Evolutionary conservation across 2,797 vertebrate species (phyloP), one percentile per base, ranked within the genome.

Genomic region (Syngnathus acus): DNA sequence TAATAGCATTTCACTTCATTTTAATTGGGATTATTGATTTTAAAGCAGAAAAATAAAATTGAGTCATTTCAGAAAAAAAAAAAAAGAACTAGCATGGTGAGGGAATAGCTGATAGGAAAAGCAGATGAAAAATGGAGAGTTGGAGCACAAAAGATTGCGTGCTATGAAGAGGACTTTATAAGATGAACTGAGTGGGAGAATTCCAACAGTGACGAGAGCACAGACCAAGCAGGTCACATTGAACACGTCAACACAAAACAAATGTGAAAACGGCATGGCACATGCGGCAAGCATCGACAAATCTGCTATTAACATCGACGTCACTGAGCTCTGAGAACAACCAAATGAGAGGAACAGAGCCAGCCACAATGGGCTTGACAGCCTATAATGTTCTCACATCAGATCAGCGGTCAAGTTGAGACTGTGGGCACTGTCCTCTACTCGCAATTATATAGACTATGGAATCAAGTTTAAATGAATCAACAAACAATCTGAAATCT

Each of bases 221-320:
- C 7, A 26, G 62, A 66, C 42, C 0, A 48, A 58, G 74, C 16
- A 72, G 78, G 73, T 69, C 76, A 64, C 79, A 78, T 14, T n/a
- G 71, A 78, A 65, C 40, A 17, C 76, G 68, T 67, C 5, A 59
- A 63, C 68, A 50, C 37, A 72, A 78, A 81, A 70, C 2, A 11
- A 69, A 73, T 10, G 26, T 0, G 14, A 65, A 67, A 78, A 43
- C 75, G 72, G 77, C 48, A 13, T 76, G 79, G 65, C 65, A 43
- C 2, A 37, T 21, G 9, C 45, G 26, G 54, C 23, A 9, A 78
- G 72, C 64, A 70, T 69, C 76, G 72, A 62, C 38, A 42, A 57
- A 76, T 83, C 82, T 87, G 86, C 69, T 77, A 73, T 82, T 78
- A 70, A 57, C 75, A 87, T 89, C 78, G 80, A 74, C 74, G 32